Evolutionary conservation across 2,113 vertebrate species (phyloP).

Genomic region (Indicator maculatus): DNA sequence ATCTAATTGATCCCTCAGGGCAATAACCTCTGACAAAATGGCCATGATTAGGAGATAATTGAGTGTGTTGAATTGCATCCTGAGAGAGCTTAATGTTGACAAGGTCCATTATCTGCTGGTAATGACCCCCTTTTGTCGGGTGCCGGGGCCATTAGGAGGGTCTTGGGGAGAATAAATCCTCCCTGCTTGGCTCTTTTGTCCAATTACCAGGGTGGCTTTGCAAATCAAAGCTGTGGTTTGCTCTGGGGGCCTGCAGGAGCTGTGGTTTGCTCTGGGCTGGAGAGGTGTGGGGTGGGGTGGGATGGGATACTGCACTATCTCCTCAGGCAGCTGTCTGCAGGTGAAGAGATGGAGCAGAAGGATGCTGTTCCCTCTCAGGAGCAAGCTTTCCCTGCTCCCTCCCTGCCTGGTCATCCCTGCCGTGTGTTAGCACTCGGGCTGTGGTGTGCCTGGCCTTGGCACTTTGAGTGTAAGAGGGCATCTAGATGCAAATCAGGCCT

Average conservation of each 20-base stretch:
- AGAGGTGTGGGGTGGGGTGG: neutral
- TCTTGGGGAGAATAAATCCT: constrained; percentile 65
- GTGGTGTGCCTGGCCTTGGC: neutral
- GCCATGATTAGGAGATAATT: constrained; percentile 81
- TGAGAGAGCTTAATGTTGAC: constrained; percentile 72
- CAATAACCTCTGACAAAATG: constrained; percentile 82
- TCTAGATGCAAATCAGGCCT: accelerated
- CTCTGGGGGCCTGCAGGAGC: neutral
- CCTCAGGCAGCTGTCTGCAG: neutral
- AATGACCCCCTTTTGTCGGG: constrained; percentile 77
- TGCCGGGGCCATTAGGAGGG: constrained; percentile 64
- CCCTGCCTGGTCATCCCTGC: neutral
- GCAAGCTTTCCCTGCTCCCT: neutral
- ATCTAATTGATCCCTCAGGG: constrained; percentile 80
- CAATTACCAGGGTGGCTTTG: constrained; percentile 45
- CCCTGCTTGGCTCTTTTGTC: constrained; percentile 60
- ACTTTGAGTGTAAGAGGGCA: accelerated
- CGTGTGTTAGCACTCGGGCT: too few relatives aligned
- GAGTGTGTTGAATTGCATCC: constrained; percentile 73
- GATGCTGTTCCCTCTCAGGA: accelerated
- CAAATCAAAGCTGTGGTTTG: neutral
- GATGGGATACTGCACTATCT: neutral
- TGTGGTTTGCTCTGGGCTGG: too few relatives aligned
- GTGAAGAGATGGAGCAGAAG: too few relatives aligned
- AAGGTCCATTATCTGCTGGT: constrained; percentile 76